These are phyloP conservation scores for Agelas oroides DNA, from an alignment of 37 sponge, comb jelly and placozoan species.

Conservation along the genomic window DNA sequence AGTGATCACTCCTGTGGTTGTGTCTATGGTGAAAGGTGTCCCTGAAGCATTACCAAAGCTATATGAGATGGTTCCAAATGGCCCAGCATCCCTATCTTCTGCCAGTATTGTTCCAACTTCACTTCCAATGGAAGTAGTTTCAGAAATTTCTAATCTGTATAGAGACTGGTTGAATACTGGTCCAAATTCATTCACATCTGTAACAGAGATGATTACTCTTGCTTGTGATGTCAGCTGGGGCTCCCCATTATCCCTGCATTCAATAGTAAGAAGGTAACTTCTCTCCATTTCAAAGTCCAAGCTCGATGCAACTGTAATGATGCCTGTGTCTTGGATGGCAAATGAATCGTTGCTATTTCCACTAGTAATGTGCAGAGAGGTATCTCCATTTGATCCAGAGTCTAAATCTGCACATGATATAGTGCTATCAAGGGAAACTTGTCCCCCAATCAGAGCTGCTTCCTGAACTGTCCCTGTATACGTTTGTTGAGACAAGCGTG, in stretches of 20 bases:
- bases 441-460: constrained; percentile 3
- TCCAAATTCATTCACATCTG: constrained; percentile 54
- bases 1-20: constrained; percentile 45
- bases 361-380: constrained; percentile 21
- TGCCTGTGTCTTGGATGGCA: constrained; percentile 19
- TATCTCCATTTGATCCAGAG: constrained; percentile 53
- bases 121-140: constrained; percentile 17
- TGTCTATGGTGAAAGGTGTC: constrained; percentile 37
- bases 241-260: constrained; percentile 42
- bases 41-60: constrained; percentile 6
- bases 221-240: constrained; percentile 28
- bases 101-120: constrained; percentile 36
- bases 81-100: constrained; percentile 41
- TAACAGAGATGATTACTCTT: constrained; percentile 40
- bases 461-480: constrained; percentile 43
- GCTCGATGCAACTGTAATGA: not conserved
- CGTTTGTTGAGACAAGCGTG: constrained; percentile 23
- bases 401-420: constrained; percentile 57
- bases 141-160: constrained; percentile 41
- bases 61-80: constrained; percentile 45
- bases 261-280: constrained; percentile 33
- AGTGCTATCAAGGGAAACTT: constrained; percentile 1
- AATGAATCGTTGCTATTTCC: constrained; percentile 22
- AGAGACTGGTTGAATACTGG: constrained; percentile 36
- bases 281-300: constrained; percentile 40